Evolutionary conservation across 1,140 invertebrate species (phyloP).

Genomic region (Aphaenogaster rudis): DNA sequence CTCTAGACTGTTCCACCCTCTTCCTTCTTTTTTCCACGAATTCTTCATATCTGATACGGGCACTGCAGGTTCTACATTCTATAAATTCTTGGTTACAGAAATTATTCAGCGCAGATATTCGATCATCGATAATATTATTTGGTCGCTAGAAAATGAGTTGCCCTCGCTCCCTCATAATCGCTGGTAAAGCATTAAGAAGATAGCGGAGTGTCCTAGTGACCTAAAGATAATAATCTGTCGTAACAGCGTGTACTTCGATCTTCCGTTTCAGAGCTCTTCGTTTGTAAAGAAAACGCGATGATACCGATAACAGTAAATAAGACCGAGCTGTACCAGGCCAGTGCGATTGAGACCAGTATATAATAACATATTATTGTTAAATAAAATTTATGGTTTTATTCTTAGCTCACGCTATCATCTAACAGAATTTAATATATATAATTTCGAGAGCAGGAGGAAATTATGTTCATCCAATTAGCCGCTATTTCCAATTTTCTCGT

Average conservation of each 20-base stretch:
- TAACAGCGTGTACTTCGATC: slow-evolving; percentile 48
- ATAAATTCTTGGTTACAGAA: background rate
- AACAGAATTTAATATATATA: background rate
- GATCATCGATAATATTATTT: background rate
- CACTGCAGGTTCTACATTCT: background rate
- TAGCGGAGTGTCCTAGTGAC: slow-evolving; percentile 56
- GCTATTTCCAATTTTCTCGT: background rate
- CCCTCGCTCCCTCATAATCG: background rate
- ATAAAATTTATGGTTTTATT: background rate
- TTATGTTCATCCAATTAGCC: background rate
- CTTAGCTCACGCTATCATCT: background rate
- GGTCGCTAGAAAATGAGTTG: background rate
- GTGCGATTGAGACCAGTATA: background rate
- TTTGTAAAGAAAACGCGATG: background rate
- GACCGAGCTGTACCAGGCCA: background rate
- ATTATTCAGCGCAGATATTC: background rate
- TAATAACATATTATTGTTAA: background rate
- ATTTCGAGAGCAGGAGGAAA: background rate
- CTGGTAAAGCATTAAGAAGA: slow-evolving; percentile 7
- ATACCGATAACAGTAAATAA: slow-evolving; percentile 3
- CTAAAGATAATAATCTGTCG: slow-evolving; percentile 57
- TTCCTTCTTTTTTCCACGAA: background rate
- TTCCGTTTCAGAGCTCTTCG: background rate
- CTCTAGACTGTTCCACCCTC: background rate
- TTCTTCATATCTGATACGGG: background rate